phyloP scores from a whole-genome alignment of 53 echinoderm and acorn worm genomes.

The Paracentrotus lividus region DNA sequence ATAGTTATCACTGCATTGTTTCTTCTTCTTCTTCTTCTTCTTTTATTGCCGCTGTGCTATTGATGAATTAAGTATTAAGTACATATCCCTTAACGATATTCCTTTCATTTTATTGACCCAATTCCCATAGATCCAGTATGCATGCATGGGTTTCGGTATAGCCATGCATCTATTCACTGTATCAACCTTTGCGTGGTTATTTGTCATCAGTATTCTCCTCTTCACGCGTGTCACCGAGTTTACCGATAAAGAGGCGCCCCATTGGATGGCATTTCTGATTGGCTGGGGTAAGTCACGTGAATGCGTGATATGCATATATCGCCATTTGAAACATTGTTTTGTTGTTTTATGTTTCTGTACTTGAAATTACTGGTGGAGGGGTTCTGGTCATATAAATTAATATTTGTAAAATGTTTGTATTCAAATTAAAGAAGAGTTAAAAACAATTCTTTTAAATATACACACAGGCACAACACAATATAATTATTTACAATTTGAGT shows the following conservation, averaged over 20 bases:
- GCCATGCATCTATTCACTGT: slow-evolving; percentile 80
- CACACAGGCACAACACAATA: too few species aligned
- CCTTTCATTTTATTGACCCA: neutral
- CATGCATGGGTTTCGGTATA: slow-evolving; percentile 84
- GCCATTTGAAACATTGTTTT: neutral
- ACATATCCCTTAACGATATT: too few species aligned
- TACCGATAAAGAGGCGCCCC: slow-evolving; percentile 72
- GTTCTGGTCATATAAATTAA: too few species aligned
- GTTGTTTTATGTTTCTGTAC: too few species aligned
- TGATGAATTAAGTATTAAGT: too few species aligned
- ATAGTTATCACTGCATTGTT: too few species aligned
- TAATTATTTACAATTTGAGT: too few species aligned
- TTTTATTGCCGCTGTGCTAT: too few species aligned
- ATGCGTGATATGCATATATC: neutral
- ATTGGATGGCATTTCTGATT: slow-evolving; percentile 73
- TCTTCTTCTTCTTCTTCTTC: too few species aligned
- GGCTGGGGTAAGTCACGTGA: slow-evolving; percentile 82
- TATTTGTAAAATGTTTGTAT: neutral
- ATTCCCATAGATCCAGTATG: slow-evolving; percentile 62
- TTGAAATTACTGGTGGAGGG: too few species aligned
- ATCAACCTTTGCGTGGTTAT: slow-evolving; percentile 73
- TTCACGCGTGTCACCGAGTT: slow-evolving; percentile 84
- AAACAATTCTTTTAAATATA: too few species aligned
- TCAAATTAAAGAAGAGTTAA: too few species aligned
- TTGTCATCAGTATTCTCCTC: slow-evolving; percentile 77